phyloP scores from a whole-genome alignment of 2,888 invertebrate genomes.

The Leptothorax acervorum region DNA sequence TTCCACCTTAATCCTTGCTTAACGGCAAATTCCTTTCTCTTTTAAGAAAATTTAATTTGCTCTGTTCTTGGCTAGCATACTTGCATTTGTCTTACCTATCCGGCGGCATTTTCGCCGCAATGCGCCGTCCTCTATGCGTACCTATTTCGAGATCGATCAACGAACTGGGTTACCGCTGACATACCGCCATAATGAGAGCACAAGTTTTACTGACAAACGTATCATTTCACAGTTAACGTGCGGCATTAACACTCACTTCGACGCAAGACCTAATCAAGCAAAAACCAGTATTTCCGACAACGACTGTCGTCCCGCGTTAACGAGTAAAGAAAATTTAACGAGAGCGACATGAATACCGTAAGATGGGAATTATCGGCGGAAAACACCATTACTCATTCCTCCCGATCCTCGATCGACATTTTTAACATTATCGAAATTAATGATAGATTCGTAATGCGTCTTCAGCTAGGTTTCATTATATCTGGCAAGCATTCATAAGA shows the following conservation, averaged over 20 bases:
- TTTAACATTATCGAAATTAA: neutral
- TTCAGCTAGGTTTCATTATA: neutral
- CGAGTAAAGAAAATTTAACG: constrained; percentile 58
- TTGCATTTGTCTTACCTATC: neutral
- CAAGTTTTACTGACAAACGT: constrained; percentile 26
- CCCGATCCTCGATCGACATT: neutral
- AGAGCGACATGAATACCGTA: constrained; percentile 54
- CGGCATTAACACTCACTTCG: neutral
- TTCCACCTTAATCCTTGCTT: neutral
- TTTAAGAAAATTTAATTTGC: neutral
- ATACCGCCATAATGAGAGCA: constrained; percentile 9
- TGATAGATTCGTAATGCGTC: neutral
- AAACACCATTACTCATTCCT: constrained; percentile 30
- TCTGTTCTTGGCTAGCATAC: neutral
- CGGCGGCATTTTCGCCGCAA: constrained; percentile 18
- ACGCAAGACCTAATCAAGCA: constrained; percentile 7
- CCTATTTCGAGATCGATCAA: constrained; percentile 35
- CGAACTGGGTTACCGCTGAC: constrained; percentile 14
- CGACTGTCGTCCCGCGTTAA: neutral
- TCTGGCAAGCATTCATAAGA: neutral
- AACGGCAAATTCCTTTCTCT: neutral
- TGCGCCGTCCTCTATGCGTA: constrained; percentile 20
- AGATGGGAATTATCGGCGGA: constrained; percentile 14
- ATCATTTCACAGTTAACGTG: neutral
- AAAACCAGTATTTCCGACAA: constrained; percentile 36